Evolutionary conservation across 2,797 vertebrate species (phyloP).

Genomic region (Hippocampus kuda): DNA sequence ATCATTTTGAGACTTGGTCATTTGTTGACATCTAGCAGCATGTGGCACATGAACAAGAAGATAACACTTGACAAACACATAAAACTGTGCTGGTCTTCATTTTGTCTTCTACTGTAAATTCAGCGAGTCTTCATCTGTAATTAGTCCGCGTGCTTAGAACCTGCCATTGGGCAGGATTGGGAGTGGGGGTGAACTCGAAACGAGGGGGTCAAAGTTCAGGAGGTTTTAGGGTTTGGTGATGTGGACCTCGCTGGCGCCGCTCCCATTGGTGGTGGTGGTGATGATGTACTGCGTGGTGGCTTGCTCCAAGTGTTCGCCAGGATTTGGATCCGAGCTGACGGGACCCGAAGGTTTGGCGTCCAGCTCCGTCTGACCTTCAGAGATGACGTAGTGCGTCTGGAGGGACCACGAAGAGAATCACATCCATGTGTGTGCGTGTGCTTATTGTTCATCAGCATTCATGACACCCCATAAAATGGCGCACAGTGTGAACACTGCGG

Average conservation of each 20-base stretch:
- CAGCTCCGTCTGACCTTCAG: slow-evolving; percentile 84
- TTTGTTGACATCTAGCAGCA: neutral
- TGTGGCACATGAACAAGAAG: neutral
- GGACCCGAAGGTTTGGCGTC: slow-evolving; percentile 74
- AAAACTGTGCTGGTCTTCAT: slow-evolving; percentile 7
- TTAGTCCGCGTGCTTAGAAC: slow-evolving; percentile 20
- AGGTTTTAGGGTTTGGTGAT: slow-evolving; percentile 79
- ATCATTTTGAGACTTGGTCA: neutral
- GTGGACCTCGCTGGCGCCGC: slow-evolving; percentile 76
- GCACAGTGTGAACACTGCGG: too few species aligned
- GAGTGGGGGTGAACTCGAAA: neutral
- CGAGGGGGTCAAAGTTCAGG: neutral
- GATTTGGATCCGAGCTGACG: slow-evolving; percentile 59
- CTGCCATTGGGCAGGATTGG: slow-evolving; percentile 6
- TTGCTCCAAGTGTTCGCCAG: slow-evolving; percentile 74
- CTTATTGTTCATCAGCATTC: too few species aligned
- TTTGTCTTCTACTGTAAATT: neutral
- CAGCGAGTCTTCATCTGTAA: neutral
- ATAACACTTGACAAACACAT: neutral
- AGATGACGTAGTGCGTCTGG: slow-evolving; percentile 93
- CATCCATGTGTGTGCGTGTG: neutral
- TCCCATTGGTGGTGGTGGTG: slow-evolving; percentile 82
- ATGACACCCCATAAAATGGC: too few species aligned
- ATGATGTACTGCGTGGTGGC: slow-evolving; percentile 91
- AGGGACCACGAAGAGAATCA: neutral